Evolutionary conservation across 1,140 invertebrate species (phyloP).

Genomic region (Drosophila busckii): DNA sequence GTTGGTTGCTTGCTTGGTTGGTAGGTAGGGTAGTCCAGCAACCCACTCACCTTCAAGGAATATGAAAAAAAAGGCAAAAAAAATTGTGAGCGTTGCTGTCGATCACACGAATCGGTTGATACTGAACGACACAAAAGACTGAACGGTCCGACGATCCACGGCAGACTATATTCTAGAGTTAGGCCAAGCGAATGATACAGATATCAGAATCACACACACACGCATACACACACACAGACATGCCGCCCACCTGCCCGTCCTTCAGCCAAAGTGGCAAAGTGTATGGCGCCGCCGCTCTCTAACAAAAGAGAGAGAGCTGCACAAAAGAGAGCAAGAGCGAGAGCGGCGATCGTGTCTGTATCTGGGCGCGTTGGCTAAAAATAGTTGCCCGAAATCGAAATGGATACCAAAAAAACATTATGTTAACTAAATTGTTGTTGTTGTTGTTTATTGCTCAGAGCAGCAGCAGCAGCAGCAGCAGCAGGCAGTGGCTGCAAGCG

Average conservation of each 20-base stretch:
- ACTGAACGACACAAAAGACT: constrained; percentile 78
- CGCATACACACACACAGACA: background rate
- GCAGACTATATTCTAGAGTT: constrained; percentile 78
- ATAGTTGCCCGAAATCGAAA: constrained; percentile 66
- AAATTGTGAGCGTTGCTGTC: constrained; percentile 70
- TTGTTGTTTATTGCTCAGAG: background rate
- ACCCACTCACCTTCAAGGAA: constrained; percentile 79
- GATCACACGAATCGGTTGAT: constrained; percentile 75
- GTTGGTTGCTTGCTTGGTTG: constrained; percentile 23
- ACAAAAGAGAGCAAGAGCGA: background rate
- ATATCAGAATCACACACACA: constrained; percentile 31
- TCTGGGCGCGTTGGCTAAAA: constrained; percentile 63
- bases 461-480: constrained; percentile 2
- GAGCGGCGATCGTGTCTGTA: constrained; percentile 38
- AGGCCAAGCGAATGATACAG: constrained; percentile 57
- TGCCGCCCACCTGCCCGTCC: constrained; percentile 68
- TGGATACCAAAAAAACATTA: constrained; percentile 63
- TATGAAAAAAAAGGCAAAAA: constrained; percentile 78
- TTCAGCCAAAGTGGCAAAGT: constrained; percentile 20
- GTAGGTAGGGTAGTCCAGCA: constrained; percentile 8
- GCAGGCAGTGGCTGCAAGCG: constrained; percentile 6
- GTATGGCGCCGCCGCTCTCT: background rate
- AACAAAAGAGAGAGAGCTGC: background rate
- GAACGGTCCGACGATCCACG: constrained; percentile 79
- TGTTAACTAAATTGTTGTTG: constrained; percentile 8